phyloP scores from a whole-genome alignment of 2,888 invertebrate genomes.

The Leucoma salicis region DNA sequence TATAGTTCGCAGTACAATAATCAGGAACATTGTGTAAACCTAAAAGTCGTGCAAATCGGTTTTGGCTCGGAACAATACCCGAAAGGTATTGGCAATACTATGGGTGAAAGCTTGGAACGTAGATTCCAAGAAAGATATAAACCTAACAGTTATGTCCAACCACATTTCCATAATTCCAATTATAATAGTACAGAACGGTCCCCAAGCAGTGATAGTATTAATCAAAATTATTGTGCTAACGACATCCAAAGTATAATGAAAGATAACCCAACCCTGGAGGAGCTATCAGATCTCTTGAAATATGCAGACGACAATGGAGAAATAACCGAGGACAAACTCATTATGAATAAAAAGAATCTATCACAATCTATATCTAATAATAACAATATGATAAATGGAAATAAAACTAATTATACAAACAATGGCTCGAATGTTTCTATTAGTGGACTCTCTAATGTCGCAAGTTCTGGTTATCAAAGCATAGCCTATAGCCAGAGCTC shows the following conservation, averaged over 20 bases:
- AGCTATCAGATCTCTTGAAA: constrained; percentile 86
- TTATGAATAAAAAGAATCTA: constrained; percentile 75
- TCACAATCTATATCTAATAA: constrained; percentile 69
- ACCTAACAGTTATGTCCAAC: constrained; percentile 67
- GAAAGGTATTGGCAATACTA: constrained; percentile 75
- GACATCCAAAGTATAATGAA: constrained; percentile 73
- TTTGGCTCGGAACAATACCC: constrained; percentile 83
- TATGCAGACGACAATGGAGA: constrained; percentile 88
- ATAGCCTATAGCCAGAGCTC: constrained; percentile 94
- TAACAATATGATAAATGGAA: constrained; percentile 70
- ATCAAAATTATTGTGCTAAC: constrained; percentile 69
- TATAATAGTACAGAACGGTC: constrained; percentile 69
- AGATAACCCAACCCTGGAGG: constrained; percentile 85
- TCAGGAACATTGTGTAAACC: constrained; percentile 77
- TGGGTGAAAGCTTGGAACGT: constrained; percentile 71
- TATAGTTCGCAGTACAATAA: constrained; percentile 80
- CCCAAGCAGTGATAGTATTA: constrained; percentile 71
- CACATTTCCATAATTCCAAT: constrained; percentile 68
- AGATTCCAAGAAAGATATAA: constrained; percentile 79
- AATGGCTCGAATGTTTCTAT: constrained; percentile 91
- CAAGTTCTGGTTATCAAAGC: constrained; percentile 94
- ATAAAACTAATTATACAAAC: constrained; percentile 75
- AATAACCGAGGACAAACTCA: constrained; percentile 73
- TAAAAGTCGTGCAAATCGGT: constrained; percentile 84
- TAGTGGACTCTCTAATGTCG: constrained; percentile 89